phyloP scores from a whole-genome alignment of 2,797 vertebrate genomes.

The Poeciliopsis gracilis region DNA sequence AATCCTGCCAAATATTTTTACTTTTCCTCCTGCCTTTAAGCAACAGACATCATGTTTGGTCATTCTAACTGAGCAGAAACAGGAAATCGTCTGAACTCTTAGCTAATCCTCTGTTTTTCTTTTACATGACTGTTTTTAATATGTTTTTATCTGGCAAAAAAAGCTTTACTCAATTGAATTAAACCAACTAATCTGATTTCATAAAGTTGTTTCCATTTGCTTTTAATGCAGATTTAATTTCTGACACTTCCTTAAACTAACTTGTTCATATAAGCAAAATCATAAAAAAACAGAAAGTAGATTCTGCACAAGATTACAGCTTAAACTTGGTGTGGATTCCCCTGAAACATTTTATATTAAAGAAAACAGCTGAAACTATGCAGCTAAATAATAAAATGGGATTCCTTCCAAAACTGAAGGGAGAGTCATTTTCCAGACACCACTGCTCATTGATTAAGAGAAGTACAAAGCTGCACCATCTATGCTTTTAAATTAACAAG shows the following conservation, averaged over 20 bases:
- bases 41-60: too few species aligned
- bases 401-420: not conserved
- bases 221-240: not conserved
- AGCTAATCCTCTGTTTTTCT: too few species aligned
- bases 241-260: not conserved
- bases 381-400: not conserved
- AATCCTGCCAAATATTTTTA: too few species aligned
- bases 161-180: too few species aligned
- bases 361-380: not conserved
- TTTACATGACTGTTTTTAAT: too few species aligned
- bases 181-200: not conserved
- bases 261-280: not conserved
- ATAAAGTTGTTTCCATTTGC: not conserved
- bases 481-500: not conserved
- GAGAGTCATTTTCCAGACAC: not conserved
- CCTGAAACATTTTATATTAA: not conserved
- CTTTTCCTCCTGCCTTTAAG: too few species aligned
- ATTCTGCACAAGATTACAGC: not conserved
- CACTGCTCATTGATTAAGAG: not conserved
- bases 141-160: too few species aligned
- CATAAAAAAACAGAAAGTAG: not conserved
- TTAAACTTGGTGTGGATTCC: not conserved
- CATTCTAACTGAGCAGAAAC: too few species aligned
- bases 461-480: not conserved
- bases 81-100: too few species aligned